phyloP scores from a whole-genome alignment of 2,113 vertebrate genomes.

The Verasper variegatus region DNA sequence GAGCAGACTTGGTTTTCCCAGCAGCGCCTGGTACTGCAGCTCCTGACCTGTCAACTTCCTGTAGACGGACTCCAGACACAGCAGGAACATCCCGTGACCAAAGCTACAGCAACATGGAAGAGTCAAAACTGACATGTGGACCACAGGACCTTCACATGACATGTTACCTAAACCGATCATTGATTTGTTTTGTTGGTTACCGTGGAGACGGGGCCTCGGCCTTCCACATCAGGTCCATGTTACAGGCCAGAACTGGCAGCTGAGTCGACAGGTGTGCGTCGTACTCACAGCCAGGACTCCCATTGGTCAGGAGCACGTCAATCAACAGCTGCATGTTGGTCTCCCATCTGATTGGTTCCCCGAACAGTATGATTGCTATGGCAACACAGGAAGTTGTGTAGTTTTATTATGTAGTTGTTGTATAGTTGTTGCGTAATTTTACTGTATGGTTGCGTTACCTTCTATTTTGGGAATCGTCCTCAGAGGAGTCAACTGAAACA shows the following conservation, averaged over 20 bases:
- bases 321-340: constrained; percentile 90
- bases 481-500: constrained; percentile 81
- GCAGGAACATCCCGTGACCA: constrained; percentile 90
- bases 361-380: constrained; percentile 88
- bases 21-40: constrained; percentile 85
- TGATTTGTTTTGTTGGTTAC: constrained; percentile 59
- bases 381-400: constrained; percentile 3
- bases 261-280: constrained; percentile 72
- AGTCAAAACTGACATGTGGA: not conserved
- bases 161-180: not conserved
- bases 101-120: constrained; percentile 76
- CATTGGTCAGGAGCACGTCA: constrained; percentile 89
- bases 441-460: constrained; percentile 74
- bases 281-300: constrained; percentile 82
- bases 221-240: constrained; percentile 92
- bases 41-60: constrained; percentile 90
- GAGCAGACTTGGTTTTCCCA: constrained; percentile 90
- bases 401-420: not conserved
- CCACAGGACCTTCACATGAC: not conserved
- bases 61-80: constrained; percentile 91
- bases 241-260: constrained; percentile 89
- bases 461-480: constrained; percentile 85
- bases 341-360: constrained; percentile 92
- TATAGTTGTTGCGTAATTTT: not conserved
- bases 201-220: constrained; percentile 90